Percentiles rank a stretch among this genome's conserved stretches.
Conservation (phyloP, 1,140 invertebrate species). For the Apis dorsata region DNA sequence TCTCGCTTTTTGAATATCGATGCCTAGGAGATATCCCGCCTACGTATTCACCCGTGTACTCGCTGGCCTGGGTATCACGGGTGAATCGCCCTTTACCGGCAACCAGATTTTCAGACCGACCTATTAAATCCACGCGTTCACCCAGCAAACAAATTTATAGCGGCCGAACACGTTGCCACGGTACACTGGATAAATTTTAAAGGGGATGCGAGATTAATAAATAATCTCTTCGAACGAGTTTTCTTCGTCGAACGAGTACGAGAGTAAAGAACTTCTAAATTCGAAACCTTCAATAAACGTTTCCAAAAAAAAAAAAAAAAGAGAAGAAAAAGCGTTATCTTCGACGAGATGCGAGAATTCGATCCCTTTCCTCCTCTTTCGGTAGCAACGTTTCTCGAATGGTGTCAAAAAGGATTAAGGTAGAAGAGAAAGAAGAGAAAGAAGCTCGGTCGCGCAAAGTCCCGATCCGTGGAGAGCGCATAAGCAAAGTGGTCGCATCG, state of each 20-base stretch:
- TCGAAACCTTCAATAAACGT: neutral
- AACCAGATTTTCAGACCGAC: constrained; percentile 32
- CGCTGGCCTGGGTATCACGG: neutral
- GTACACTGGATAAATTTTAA: neutral
- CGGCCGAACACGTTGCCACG: neutral
- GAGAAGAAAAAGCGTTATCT: too few relatives aligned
- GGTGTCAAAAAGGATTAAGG: constrained; percentile 58
- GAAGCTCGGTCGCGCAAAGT: constrained; percentile 48
- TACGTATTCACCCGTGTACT: constrained; percentile 41
- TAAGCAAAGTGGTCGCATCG: constrained; percentile 69
- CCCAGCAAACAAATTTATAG: constrained; percentile 23
- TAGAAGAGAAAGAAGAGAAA: constrained; percentile 1
- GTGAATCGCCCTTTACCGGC: constrained; percentile 28
- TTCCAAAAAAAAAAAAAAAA: too few relatives aligned
- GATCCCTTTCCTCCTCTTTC: neutral
- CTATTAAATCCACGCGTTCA: constrained; percentile 18
- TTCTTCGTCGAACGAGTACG: too few relatives aligned
- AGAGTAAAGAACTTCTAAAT: too few relatives aligned
- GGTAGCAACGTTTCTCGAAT: constrained; percentile 23
- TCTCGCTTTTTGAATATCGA: constrained; percentile 60
- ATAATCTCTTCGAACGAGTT: neutral
- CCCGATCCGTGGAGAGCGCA: constrained; percentile 68
- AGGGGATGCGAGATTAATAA: too few relatives aligned
- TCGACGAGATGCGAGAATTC: neutral
- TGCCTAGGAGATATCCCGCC: constrained; percentile 41